Conservation (phyloP, 2,888 invertebrate genomes). For the Macrosiphum euphorbiae region DNA sequence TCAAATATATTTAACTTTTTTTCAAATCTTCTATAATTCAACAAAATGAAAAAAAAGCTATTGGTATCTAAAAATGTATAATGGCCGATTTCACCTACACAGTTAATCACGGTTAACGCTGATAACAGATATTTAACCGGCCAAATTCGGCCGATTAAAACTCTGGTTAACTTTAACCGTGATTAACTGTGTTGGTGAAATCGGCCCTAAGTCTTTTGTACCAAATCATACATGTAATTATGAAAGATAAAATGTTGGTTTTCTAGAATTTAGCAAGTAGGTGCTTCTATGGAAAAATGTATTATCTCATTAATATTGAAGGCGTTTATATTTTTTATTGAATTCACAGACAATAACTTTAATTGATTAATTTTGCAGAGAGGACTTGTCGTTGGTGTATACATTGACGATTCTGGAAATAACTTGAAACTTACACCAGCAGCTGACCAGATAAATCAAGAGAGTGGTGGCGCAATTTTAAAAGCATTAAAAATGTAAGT, state of each 20-base stretch:
- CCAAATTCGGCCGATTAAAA: no score
- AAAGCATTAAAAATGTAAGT: conserved; percentile 60
- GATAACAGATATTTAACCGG: no score
- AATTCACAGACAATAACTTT: background rate
- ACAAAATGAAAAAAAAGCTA: background rate
- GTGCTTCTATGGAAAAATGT: background rate
- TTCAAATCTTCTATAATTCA: background rate
- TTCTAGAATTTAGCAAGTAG: background rate
- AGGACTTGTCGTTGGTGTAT: conserved; percentile 53
- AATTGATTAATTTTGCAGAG: conserved; percentile 44
- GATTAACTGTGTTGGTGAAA: no score
- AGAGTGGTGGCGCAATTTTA: conserved; percentile 9
- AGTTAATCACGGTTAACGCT: no score
- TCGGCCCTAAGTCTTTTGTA: background rate
- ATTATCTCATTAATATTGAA: background rate
- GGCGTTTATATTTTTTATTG: background rate
- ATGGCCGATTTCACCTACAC: no score
- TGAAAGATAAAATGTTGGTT: background rate
- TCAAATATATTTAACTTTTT: background rate
- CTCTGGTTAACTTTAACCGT: no score
- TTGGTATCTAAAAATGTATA: background rate
- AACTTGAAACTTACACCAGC: conserved; percentile 40
- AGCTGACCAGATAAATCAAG: conserved; percentile 54
- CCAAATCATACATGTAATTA: background rate
- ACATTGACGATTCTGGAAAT: conserved; percentile 41